Conservation (phyloP, 2,888 invertebrate species). For the Euclidia mi region DNA sequence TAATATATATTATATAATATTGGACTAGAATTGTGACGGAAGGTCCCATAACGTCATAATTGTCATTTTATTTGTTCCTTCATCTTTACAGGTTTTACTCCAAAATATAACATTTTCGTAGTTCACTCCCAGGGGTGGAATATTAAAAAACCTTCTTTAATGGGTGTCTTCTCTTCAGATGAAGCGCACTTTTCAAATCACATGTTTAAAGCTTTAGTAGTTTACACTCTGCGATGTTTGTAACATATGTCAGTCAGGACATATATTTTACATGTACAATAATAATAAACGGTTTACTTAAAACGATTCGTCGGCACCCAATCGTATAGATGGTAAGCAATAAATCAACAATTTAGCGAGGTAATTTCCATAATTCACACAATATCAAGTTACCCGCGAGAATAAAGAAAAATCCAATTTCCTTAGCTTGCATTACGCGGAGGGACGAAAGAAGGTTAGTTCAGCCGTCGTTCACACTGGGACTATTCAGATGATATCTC, state of each 20-base stretch:
- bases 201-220: too few relatives aligned
- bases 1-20: conserved; percentile 1
- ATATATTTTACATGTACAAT: conserved; percentile 34
- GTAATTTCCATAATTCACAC: conserved; percentile 89
- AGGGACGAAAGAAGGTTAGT: conserved; percentile 69
- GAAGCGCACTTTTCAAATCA: too few relatives aligned
- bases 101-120: too few relatives aligned
- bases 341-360: conserved; percentile 87
- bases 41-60: background rate
- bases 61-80: background rate
- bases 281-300: conserved; percentile 46
- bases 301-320: conserved; percentile 67
- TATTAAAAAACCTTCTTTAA: too few relatives aligned
- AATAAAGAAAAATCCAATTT: conserved; percentile 89
- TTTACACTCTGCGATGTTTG: too few relatives aligned
- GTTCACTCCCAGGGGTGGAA: too few relatives aligned
- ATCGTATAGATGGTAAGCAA: conserved; percentile 73
- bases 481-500: conserved; percentile 33
- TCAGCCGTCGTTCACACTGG: conserved; percentile 68
- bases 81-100: too few relatives aligned
- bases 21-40: too few relatives aligned
- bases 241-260: background rate
- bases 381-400: conserved; percentile 86
- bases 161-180: too few relatives aligned
- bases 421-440: conserved; percentile 81